Conservation (phyloP, 2,113 vertebrate species). For the Ursus arctos region DNA sequence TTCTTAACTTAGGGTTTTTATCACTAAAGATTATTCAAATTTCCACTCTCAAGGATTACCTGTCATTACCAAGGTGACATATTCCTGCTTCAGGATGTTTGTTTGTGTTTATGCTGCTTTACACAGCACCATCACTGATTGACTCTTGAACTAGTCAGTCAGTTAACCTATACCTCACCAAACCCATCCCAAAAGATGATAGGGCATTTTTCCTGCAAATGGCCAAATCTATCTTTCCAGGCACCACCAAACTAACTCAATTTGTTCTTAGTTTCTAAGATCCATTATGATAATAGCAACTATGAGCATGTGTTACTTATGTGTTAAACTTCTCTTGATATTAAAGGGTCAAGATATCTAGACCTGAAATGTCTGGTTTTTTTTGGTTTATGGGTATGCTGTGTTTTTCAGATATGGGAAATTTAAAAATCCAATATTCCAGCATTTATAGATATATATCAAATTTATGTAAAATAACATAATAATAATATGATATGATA, state of each 20-base stretch:
- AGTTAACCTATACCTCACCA: neutral
- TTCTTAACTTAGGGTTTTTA: neutral
- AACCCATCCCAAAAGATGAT: neutral
- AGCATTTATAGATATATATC: neutral
- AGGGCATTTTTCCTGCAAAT: neutral
- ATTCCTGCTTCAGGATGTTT: neutral
- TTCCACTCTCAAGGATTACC: neutral
- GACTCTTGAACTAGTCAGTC: neutral
- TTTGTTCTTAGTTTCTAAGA: conserved; percentile 8
- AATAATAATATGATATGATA: neutral
- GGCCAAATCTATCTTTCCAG: neutral
- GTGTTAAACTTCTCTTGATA: neutral
- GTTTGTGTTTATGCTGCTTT: neutral
- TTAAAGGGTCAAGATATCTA: neutral
- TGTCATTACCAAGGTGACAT: neutral
- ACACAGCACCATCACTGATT: neutral
- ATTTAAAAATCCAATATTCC: neutral
- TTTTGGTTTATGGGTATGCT: neutral
- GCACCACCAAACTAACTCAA: neutral
- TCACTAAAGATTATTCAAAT: neutral
- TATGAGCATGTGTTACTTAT: neutral
- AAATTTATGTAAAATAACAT: neutral
- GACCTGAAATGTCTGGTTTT: neutral
- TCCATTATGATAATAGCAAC: neutral
- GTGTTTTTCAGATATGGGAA: neutral